Base-by-base conservation (phyloP, 1,140 invertebrate genomes). In the Metaphire vulgaris region DNA sequence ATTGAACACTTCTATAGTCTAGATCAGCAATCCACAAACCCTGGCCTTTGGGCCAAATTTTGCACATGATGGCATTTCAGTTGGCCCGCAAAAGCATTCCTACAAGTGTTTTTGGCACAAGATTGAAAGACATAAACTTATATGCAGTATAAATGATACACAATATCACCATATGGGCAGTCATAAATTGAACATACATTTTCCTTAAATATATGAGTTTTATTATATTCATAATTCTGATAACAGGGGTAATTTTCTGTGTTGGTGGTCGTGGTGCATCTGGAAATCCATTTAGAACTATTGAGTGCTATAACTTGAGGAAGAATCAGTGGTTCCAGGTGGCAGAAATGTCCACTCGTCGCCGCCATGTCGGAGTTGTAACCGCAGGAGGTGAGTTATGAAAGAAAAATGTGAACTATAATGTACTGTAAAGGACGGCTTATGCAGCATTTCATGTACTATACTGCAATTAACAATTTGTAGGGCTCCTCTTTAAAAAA, bases 171-270 rank as follows among this genome's bases (percentile, higher is more conserved):
- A n/a, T n/a, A n/a, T n/a, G n/a, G n/a, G n/a, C n/a, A n/a, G n/a
- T n/a, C n/a, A n/a, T n/a, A n/a, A n/a, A n/a, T n/a, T n/a, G n/a
- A n/a, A n/a, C n/a, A n/a, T n/a, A n/a, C n/a, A n/a, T n/a, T n/a
- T n/a, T n/a, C n/a, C n/a, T n/a, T n/a, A n/a, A n/a, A n/a, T n/a
- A n/a, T n/a, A n/a, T n/a, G n/a, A n/a, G n/a, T n/a, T n/a, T n/a
- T n/a, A n/a, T n/a, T n/a, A n/a, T n/a, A n/a, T n/a, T n/a, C n/a
- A n/a, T n/a, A n/a, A n/a, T n/a, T n/a, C n/a, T n/a, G n/a, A n/a
- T n/a, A n/a, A 1, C 75, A 85, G 86, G 86, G 75, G 83, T 86
- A 2, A 74, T 87, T 33, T 87, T 87, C 77, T 87, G 86, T 83
- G 83, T 87, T 76, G 86, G 86, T 31, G 86, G 86, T 28, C 79